Percentiles rank a stretch among this genome's conserved stretches.
These are phyloP conservation scores for Pseudochirops corinnae DNA, from an alignment of 2,797 vertebrate species.

Conservation along the genomic window DNA sequence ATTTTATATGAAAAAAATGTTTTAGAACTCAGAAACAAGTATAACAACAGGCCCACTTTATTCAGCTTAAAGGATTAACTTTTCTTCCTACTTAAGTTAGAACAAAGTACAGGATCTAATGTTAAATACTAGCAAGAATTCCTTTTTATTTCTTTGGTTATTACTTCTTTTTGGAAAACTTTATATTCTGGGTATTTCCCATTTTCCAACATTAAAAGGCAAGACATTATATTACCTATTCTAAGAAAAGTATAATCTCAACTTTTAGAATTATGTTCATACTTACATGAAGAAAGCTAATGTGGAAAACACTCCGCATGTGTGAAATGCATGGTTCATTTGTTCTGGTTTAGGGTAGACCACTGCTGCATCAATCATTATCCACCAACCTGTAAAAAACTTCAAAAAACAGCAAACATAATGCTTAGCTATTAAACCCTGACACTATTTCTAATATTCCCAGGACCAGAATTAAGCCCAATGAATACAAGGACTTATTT, in stretches of 20 bases:
- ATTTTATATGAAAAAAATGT: background rate
- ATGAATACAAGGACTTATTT: background rate
- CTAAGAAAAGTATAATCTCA: background rate
- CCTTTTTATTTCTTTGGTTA: conserved; percentile 8
- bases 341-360: conserved; percentile 87
- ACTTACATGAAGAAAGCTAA: conserved; percentile 97
- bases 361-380: conserved; percentile 94
- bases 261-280: conserved; percentile 6
- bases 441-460: background rate
- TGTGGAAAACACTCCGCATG: conserved; percentile 95
- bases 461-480: background rate
- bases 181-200: background rate
- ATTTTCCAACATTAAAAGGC: background rate
- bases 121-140: background rate
- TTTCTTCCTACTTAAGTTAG: conserved; percentile 10
- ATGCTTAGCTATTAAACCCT: background rate
- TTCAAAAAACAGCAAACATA: conserved; percentile 70
- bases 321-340: conserved; percentile 94
- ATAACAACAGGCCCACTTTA: background rate
- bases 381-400: conserved; percentile 97
- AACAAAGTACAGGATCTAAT: background rate
- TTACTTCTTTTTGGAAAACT: background rate
- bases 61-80: background rate
- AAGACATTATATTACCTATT: background rate
- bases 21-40: background rate